Evolutionary conservation across 2,888 invertebrate species (phyloP).

Genomic region (Holacanthella duospinosa): DNA sequence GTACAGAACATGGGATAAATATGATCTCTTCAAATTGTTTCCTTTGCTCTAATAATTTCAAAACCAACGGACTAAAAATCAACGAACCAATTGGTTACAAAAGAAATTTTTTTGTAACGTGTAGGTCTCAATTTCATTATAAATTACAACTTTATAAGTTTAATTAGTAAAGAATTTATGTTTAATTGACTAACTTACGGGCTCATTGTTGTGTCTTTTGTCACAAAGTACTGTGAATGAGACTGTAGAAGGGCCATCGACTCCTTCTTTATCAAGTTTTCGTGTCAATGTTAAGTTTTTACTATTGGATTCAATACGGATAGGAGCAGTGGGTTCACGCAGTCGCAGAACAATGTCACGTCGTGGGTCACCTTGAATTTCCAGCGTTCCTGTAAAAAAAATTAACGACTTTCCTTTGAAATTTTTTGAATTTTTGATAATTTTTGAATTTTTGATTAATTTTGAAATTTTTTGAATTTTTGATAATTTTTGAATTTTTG

Average conservation of each 20-base stretch:
- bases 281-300: conserved; percentile 69
- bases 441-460: too few species aligned
- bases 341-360: conserved; percentile 70
- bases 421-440: background rate
- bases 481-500: too few species aligned
- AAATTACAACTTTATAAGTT: too few species aligned
- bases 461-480: background rate
- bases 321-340: conserved; percentile 68
- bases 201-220: conserved; percentile 62
- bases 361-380: conserved; percentile 67
- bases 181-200: too few species aligned
- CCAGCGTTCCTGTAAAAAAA: conserved; percentile 50
- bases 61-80: background rate
- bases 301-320: conserved; percentile 62
- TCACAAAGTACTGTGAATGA: conserved; percentile 79
- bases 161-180: too few species aligned
- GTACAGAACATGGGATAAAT: too few species aligned
- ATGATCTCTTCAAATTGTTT: too few species aligned
- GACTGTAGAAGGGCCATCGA: conserved; percentile 69
- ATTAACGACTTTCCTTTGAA: background rate
- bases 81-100: background rate
- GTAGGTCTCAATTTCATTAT: too few species aligned
- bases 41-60: background rate
- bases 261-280: conserved; percentile 65
- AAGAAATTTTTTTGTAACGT: too few species aligned